Percentiles rank a stretch among this genome's conserved stretches.
These are phyloP conservation scores for Ceraclea dissimilis DNA, from an alignment of 2,888 invertebrate genomes.

Conservation along the genomic window DNA sequence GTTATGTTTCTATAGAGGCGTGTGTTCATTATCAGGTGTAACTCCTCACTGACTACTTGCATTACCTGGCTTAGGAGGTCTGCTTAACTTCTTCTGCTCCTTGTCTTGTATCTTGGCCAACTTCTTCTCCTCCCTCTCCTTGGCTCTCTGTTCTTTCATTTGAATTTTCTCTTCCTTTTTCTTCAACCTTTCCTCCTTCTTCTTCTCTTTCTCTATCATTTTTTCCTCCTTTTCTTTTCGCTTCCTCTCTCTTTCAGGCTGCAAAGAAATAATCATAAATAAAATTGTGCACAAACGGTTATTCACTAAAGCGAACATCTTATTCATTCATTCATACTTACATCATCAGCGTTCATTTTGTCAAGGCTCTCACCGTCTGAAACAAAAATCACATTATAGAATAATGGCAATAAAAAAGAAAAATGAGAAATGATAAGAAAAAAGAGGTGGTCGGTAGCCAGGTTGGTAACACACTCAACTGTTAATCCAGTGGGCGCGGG, in stretches of 20 bases:
- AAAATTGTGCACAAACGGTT: too few relatives aligned
- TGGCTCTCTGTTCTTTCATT: conserved; percentile 42
- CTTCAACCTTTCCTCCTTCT: conserved; percentile 41
- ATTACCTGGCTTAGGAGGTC: conserved; percentile 29
- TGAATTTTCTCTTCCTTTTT: conserved; percentile 46
- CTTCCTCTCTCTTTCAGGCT: conserved; percentile 49
- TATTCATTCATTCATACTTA: background rate
- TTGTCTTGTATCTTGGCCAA: conserved; percentile 38
- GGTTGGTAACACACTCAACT: too few relatives aligned
- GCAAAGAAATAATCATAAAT: conserved; percentile 18
- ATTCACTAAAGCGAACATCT: background rate
- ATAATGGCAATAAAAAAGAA: too few relatives aligned
- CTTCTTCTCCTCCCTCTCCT: conserved; percentile 43
- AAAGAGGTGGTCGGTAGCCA: too few relatives aligned
- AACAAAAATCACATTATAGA: too few relatives aligned
- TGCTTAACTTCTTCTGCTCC: conserved; percentile 34
- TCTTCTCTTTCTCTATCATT: conserved; percentile 44
- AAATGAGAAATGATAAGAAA: too few relatives aligned
- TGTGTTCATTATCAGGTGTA: too few relatives aligned
- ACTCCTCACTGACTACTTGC: too few relatives aligned
- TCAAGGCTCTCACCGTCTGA: background rate
- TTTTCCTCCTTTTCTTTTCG: conserved; percentile 48
- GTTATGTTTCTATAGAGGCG: background rate
- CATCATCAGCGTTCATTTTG: background rate
- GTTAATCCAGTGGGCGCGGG: too few relatives aligned